phyloP scores from a whole-genome alignment of 2,888 invertebrate species.

The Leptinotarsa haldemani region DNA sequence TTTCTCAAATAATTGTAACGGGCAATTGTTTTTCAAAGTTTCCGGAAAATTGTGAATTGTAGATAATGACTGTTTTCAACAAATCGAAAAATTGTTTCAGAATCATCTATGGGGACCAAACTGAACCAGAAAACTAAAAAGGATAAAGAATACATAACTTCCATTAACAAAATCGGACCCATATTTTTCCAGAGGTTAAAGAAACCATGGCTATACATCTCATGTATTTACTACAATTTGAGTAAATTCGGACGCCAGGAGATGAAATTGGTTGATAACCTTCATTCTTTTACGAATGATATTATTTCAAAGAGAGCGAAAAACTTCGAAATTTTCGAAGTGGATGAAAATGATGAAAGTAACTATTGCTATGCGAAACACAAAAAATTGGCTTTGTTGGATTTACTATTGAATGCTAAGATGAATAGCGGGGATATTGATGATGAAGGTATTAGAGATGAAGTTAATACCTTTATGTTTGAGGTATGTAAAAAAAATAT shows the following conservation, averaged over 20 bases:
- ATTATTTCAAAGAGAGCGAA: not conserved
- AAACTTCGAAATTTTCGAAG: not conserved
- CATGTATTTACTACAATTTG: not conserved
- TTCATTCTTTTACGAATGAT: not conserved
- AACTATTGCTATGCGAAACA: not conserved
- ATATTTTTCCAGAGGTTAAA: not conserved
- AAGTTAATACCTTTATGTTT: slow-evolving; percentile 68
- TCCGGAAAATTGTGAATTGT: too few species aligned
- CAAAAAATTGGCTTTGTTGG: slow-evolving; percentile 23
- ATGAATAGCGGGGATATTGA: not conserved
- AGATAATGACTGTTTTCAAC: too few species aligned
- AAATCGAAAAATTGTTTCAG: not conserved
- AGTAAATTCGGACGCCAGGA: not conserved
- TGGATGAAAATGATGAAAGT: not conserved
- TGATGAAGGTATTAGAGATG: slow-evolving; percentile 1
- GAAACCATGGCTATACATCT: not conserved
- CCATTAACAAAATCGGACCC: not conserved
- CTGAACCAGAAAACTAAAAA: not conserved
- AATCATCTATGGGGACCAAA: not conserved
- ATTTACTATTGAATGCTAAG: not conserved
- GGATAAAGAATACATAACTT: not conserved
- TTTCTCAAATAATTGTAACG: too few species aligned
- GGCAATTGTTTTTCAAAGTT: too few species aligned
- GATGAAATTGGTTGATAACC: not conserved
- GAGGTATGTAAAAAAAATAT: slow-evolving; percentile 45